Evolutionary conservation across 2,797 vertebrate species (phyloP).

Genomic region (Schizopygopsis pylzovi): DNA sequence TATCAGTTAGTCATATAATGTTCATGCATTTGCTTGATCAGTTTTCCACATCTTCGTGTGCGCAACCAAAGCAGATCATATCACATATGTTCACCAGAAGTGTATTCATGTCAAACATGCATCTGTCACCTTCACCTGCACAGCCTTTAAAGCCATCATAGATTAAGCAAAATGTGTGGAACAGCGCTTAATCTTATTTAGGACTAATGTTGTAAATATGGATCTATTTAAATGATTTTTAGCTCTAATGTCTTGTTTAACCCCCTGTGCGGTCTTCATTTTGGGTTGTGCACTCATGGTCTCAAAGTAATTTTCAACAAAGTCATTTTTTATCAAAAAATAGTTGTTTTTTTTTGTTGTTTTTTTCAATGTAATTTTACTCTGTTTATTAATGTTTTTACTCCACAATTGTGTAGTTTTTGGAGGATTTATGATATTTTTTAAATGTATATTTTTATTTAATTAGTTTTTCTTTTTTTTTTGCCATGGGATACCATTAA

Average conservation of each 20-base stretch:
- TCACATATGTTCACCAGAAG: not conserved
- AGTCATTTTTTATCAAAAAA: too few species aligned
- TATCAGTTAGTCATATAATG: not conserved
- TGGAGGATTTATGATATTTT: too few species aligned
- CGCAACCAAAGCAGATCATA: not conserved
- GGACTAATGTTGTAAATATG: not conserved
- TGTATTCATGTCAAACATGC: not conserved
- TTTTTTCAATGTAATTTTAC: too few species aligned
- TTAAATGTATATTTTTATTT: too few species aligned
- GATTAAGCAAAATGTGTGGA: not conserved
- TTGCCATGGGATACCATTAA: too few species aligned
- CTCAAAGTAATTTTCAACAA: too few species aligned
- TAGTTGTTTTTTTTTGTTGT: accelerated
- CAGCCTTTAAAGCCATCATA: not conserved
- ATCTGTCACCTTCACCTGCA: not conserved
- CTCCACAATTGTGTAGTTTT: too few species aligned
- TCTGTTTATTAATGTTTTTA: too few species aligned
- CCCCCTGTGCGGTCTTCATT: too few species aligned
- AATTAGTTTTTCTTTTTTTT: too few species aligned
- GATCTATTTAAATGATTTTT: not conserved
- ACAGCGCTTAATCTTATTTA: not conserved
- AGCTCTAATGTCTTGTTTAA: not conserved
- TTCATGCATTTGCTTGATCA: not conserved
- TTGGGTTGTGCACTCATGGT: too few species aligned
- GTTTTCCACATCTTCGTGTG: not conserved